These are phyloP conservation scores for Petrolisthes cinctipes DNA, from an alignment of 2,888 invertebrate species.

Conservation along the genomic window DNA sequence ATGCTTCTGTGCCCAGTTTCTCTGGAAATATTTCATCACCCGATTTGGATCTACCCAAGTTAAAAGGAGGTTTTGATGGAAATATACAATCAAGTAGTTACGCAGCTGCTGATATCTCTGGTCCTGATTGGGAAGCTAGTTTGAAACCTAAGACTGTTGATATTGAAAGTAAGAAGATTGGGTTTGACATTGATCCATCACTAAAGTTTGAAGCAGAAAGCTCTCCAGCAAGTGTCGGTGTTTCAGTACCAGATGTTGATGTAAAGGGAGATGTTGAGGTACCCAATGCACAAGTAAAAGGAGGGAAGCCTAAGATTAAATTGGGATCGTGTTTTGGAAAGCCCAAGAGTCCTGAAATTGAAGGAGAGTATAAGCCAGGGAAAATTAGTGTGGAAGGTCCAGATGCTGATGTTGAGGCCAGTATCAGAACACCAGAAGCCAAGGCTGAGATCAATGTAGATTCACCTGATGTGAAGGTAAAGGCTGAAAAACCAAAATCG, in stretches of 20 bases:
- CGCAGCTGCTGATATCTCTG: no score
- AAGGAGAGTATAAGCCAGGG: conserved; percentile 31
- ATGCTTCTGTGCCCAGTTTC: neutral
- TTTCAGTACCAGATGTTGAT: conserved; percentile 6
- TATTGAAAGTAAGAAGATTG: conserved; percentile 5
- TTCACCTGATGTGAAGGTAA: conserved; percentile 28
- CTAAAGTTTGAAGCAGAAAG: conserved; percentile 11
- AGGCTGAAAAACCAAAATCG: conserved; percentile 30
- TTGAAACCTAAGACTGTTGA: neutral
- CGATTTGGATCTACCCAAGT: neutral
- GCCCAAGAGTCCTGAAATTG: conserved; percentile 27
- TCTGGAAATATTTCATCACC: neutral
- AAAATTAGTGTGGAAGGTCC: conserved; percentile 32
- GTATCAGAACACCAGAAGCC: conserved; percentile 2
- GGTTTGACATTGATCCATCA: neutral
- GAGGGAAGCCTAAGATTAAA: conserved; percentile 30
- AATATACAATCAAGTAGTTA: neutral
- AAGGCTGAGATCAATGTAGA: conserved; percentile 25
- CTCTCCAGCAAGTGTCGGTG: neutral
- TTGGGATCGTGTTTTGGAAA: conserved; percentile 48
- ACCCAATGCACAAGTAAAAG: conserved; percentile 34
- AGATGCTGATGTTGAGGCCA: conserved; percentile 29
- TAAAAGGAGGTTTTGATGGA: conserved; percentile 31
- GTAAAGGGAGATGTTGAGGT: conserved; percentile 6
- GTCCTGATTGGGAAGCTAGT: no score